Conservation (phyloP, 2,113 vertebrate species). For the Falco punctatus region DNA sequence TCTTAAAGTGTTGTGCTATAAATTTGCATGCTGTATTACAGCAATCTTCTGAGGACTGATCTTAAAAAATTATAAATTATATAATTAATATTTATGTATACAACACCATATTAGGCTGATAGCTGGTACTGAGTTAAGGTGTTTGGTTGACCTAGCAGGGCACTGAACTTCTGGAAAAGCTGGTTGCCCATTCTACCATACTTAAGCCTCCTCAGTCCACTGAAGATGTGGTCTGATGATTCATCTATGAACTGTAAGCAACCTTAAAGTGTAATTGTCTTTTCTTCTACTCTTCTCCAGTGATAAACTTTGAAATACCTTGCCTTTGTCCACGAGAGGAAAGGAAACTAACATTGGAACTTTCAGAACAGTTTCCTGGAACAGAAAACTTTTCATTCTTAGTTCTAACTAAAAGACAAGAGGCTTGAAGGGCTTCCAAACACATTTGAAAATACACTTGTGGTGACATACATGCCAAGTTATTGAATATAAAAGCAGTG, state of each 20-base stretch:
- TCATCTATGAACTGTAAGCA: neutral
- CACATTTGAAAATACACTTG: neutral
- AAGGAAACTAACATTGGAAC: neutral
- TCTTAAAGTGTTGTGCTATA: neutral
- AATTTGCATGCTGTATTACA: neutral
- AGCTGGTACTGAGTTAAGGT: neutral
- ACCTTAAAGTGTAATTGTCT: neutral
- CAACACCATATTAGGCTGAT: neutral
- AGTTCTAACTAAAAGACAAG: neutral
- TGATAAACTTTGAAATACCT: neutral
- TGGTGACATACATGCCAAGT: neutral
- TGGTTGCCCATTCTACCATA: neutral
- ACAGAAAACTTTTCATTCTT: neutral
- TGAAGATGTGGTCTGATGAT: neutral
- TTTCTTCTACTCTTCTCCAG: neutral
- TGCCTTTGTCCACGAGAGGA: neutral
- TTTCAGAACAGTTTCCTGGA: neutral
- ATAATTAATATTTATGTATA: neutral
- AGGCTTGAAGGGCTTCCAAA: neutral
- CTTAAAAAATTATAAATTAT: neutral
- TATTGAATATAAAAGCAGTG: neutral
- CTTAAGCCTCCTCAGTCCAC: neutral
- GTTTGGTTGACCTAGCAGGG: neutral
- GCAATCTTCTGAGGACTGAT: neutral
- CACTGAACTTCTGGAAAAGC: neutral